These are phyloP conservation scores for Araneus ventricosus DNA, from an alignment of 1,140 invertebrate genomes.

Conservation along the genomic window DNA sequence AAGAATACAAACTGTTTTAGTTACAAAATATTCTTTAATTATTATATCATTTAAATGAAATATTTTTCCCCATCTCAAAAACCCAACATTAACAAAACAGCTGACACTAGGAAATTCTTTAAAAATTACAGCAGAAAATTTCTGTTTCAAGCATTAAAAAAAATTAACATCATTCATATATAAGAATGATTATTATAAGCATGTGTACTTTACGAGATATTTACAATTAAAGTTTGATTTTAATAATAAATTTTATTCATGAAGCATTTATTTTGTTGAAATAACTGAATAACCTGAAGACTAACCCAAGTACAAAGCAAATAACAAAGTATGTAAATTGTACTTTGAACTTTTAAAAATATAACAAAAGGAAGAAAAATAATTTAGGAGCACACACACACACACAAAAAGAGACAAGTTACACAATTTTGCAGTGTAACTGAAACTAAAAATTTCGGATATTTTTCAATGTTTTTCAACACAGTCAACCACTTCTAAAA, in stretches of 20 bases:
- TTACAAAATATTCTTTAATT: slow-evolving; percentile 31
- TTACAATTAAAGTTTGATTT: slow-evolving; percentile 12
- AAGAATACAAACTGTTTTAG: slow-evolving; percentile 7
- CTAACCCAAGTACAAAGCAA: not conserved
- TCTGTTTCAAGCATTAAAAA: not conserved
- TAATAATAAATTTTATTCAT: not conserved
- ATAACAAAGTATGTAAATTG: not conserved
- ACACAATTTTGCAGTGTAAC: not conserved
- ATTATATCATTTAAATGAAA: slow-evolving; percentile 6
- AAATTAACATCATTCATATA: not conserved
- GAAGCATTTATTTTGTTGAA: not conserved
- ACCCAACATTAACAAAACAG: not conserved
- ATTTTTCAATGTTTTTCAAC: not conserved
- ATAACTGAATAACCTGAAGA: not conserved
- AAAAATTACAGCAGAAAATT: slow-evolving; percentile 27
- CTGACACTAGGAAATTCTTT: slow-evolving; percentile 15
- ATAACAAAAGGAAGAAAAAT: not conserved
- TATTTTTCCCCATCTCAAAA: not conserved
- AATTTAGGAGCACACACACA: not conserved
- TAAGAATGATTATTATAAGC: not conserved
- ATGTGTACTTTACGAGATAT: not conserved
- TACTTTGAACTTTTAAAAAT: not conserved
- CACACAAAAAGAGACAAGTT: not conserved
- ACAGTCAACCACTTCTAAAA: not conserved
- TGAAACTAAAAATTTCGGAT: not conserved